A percentile compares a stretch with the other conserved stretches of the same genome.
These are phyloP conservation scores for Girardia tigrina DNA, from an alignment of 2,888 invertebrate species.

Conservation along the genomic window DNA sequence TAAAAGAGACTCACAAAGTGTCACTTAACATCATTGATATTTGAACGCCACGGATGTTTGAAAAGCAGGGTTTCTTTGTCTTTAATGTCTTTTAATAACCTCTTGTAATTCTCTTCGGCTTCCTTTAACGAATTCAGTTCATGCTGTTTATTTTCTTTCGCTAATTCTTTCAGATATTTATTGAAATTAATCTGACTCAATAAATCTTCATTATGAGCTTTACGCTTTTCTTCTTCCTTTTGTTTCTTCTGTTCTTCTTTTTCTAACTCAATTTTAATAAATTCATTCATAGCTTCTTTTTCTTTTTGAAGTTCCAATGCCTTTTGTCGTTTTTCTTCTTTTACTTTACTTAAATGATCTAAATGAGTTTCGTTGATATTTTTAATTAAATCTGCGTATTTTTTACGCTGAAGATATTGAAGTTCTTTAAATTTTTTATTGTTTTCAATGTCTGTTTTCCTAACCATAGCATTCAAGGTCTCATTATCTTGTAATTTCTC, in stretches of 20 bases:
- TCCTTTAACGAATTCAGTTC: not conserved
- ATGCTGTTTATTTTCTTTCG: not conserved
- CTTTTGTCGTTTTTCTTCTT: not conserved
- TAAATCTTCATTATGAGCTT: not conserved
- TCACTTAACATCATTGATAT: not conserved
- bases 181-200: not conserved
- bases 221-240: slow-evolving; percentile 13
- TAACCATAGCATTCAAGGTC: not conserved
- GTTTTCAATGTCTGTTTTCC: not conserved
- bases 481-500: not conserved
- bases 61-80: not conserved
- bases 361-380: not conserved
- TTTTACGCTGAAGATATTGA: not conserved
- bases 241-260: not conserved
- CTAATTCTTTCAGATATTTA: not conserved
- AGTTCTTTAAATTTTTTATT: not conserved
- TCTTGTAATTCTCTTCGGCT: not conserved
- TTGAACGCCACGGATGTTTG: not conserved
- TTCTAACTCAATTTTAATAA: slow-evolving; percentile 1
- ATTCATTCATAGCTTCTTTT: slow-evolving; percentile 11
- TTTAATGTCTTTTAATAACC: not conserved
- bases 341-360: not conserved
- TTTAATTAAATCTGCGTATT: not conserved
- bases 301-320: not conserved
- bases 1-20: not conserved